Evolutionary conservation across 1,140 invertebrate species (phyloP), one percentile per base, ranked within the genome.

Genomic region (Lepidurus packardi): DNA sequence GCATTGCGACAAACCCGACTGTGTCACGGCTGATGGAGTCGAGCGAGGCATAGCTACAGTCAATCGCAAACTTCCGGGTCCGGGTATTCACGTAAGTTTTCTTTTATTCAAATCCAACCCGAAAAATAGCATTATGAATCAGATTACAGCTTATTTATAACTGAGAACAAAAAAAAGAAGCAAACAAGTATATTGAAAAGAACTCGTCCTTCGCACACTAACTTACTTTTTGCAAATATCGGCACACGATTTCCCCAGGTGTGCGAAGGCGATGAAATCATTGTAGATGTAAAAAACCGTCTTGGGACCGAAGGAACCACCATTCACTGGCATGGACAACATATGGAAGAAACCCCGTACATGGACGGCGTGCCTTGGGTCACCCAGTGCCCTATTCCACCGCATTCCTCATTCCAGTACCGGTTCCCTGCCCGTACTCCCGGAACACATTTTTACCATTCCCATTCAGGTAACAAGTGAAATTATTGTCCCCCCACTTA

Each of bases 391-490:
- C 73, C 78, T 47, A 79, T 81, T 74, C 42, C 65, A 6, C 73
- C 43, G 24, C 25, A 43, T 73, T 75, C 75, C 16, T 21, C 77
- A 44, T 79, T 76, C 80, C 81, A 81, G 73, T 83, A 83, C 78
- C 77, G 77, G 7, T 86, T 89, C 78, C 83, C 83, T 75, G 88
- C 89, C 7, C 84, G 86, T 43, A 84, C 84, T 42, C 24, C 81
- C 44, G 90, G 89, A 3, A 89, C 89, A 2, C 87, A 89, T 81
- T 89, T 88, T 79, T 90, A 88, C 82, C 88, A 90, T 81, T 87
- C 89, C 4, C 89, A 90, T 81, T 85, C 86, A 75, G 87, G 87
- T 90, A 84, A 79, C 21, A 65, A 87, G 75, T 85, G 11, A 73
- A 34, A 34, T 0, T 74, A 74, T 21, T 25, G 5, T 16, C 73